Percentiles rank a stretch among this genome's conserved stretches.
These are phyloP conservation scores for Diorhabda carinulata DNA, from an alignment of 1,140 invertebrate species.

Conservation along the genomic window DNA sequence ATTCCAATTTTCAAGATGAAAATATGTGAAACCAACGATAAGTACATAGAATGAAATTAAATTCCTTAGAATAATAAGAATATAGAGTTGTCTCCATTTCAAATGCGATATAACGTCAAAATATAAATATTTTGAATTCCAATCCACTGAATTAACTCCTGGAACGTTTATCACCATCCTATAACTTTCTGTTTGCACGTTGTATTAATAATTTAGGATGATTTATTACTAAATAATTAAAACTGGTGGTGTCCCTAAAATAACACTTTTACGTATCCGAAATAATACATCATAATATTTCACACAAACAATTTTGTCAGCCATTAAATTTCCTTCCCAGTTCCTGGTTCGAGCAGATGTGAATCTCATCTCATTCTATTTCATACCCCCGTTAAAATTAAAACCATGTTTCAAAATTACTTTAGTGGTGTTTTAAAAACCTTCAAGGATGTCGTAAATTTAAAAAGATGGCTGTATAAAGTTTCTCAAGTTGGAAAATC, in stretches of 20 bases:
- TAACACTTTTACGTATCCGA: constrained; percentile 31
- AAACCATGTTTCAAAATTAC: constrained; percentile 46
- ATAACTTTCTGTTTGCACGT: constrained; percentile 8
- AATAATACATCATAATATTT: constrained; percentile 35
- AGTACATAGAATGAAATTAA: no score
- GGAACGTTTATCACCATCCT: constrained; percentile 5
- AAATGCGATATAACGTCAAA: no score
- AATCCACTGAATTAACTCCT: background rate
- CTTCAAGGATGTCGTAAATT: constrained; percentile 43
- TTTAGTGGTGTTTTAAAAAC: constrained; percentile 44
- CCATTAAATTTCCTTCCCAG: constrained; percentile 22
- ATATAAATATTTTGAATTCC: no score
- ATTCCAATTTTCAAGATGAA: no score
- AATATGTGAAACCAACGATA: no score
- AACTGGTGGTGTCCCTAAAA: constrained; percentile 28
- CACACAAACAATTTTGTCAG: constrained; percentile 26
- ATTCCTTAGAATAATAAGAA: no score
- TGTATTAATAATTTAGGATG: constrained; percentile 30
- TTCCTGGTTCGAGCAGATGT: constrained; percentile 27
- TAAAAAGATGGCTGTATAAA: constrained; percentile 45
- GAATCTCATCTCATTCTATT: constrained; percentile 16
- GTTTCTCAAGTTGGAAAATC: constrained; percentile 37
- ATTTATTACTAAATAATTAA: constrained; percentile 34
- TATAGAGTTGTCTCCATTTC: no score
- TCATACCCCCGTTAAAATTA: constrained; percentile 39